These are phyloP conservation scores for Serranus cabrilla DNA, from an alignment of 2,797 vertebrate species.

Conservation along the genomic window DNA sequence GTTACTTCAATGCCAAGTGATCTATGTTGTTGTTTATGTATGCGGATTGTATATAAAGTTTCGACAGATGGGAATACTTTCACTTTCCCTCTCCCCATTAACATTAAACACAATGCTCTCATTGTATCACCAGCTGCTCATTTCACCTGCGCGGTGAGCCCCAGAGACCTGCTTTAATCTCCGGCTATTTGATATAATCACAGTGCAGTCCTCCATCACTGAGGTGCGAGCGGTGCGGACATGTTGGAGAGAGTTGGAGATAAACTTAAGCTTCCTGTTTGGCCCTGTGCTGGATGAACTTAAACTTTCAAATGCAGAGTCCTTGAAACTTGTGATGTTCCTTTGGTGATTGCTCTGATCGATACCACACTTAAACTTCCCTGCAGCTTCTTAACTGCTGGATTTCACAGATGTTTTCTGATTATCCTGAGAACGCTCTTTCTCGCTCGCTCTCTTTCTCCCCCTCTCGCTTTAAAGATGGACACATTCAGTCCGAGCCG, in stretches of 20 bases:
- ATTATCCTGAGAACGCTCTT: conserved; percentile 25
- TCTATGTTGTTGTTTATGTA: not conserved
- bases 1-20: not conserved
- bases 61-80: not conserved
- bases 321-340: conserved; percentile 59
- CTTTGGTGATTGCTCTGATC: conserved; percentile 44
- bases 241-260: conserved; percentile 34
- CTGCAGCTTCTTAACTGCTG: conserved; percentile 28
- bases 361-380: conserved; percentile 48
- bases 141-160: conserved; percentile 27
- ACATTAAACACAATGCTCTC: conserved; percentile 19
- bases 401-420: conserved; percentile 45
- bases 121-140: conserved; percentile 30
- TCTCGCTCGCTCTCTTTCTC: not conserved
- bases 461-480: conserved; percentile 6
- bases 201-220: conserved; percentile 31
- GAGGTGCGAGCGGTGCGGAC: conserved; percentile 12
- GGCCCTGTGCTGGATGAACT: conserved; percentile 38
- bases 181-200: conserved; percentile 50
- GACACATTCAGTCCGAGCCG: conserved; percentile 12
- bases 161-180: conserved; percentile 54
- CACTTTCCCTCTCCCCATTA: conserved; percentile 19
- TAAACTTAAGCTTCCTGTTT: conserved; percentile 37
- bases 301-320: conserved; percentile 42
- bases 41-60: not conserved